Evolutionary conservation across 2,888 invertebrate genomes (phyloP).

Genomic region (Lithophane socia): DNA sequence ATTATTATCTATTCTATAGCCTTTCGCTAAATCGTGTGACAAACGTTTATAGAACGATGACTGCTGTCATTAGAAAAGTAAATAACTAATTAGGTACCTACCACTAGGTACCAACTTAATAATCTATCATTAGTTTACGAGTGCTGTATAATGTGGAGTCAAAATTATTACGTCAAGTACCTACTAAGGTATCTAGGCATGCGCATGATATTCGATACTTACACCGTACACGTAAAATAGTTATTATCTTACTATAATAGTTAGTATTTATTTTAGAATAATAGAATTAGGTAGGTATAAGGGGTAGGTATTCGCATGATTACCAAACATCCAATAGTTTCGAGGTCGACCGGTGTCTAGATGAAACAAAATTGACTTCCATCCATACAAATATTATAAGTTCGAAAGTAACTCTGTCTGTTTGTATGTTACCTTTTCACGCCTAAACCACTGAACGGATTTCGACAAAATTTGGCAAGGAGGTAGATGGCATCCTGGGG

Average conservation of each 20-base stretch:
- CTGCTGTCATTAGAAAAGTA: conserved; percentile 9
- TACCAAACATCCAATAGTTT: conserved; percentile 17
- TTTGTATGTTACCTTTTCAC: no score
- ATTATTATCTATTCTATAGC: background rate
- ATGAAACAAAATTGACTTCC: conserved; percentile 8
- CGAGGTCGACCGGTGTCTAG: conserved; percentile 28
- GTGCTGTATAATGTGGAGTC: background rate
- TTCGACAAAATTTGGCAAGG: no score
- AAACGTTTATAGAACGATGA: background rate
- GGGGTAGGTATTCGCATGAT: conserved; percentile 5
- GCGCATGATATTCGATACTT: background rate
- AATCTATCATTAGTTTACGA: conserved; percentile 8
- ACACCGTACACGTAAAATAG: no score
- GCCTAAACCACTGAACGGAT: no score
- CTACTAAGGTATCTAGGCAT: background rate
- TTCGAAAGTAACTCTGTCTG: no score
- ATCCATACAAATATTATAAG: background rate
- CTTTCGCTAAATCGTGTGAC: conserved; percentile 5
- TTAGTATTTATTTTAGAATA: no score
- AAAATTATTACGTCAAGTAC: conserved; percentile 5
- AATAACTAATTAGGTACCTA: background rate
- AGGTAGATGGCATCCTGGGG: no score
- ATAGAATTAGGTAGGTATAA: background rate
- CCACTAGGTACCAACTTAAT: background rate
- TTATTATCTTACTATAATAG: no score